These are phyloP conservation scores for Andricus grossulariae DNA, from an alignment of 1,140 invertebrate species.

Conservation along the genomic window DNA sequence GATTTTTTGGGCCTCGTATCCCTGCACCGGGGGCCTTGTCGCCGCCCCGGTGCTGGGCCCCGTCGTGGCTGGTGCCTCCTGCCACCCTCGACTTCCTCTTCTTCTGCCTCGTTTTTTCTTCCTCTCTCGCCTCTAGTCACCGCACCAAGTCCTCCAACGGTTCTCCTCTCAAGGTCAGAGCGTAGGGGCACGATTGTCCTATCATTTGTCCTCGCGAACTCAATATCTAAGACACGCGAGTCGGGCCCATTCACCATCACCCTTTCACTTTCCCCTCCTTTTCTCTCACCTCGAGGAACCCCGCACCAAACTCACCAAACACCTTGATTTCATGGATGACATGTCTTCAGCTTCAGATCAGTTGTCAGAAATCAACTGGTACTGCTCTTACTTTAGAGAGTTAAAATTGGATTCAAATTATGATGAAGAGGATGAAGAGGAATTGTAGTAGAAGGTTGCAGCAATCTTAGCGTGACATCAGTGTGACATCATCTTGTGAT, in stretches of 20 bases:
- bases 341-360: neutral
- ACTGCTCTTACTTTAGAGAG: too few species aligned
- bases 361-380: neutral
- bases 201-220: conserved; percentile 61
- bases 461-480: too few species aligned
- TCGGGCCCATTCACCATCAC: conserved; percentile 69
- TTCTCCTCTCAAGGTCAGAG: conserved; percentile 51
- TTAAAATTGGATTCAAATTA: too few species aligned
- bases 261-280: conserved; percentile 40
- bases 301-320: conserved; percentile 47
- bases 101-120: conserved; percentile 49
- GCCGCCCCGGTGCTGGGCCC: conserved; percentile 72
- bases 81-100: conserved; percentile 48
- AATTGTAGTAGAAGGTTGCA: too few species aligned
- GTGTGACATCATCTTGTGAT: too few species aligned
- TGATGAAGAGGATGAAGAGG: too few species aligned
- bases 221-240: conserved; percentile 49
- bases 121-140: conserved; percentile 65
- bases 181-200: conserved; percentile 54
- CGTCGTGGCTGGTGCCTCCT: conserved; percentile 66
- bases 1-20: conserved; percentile 61
- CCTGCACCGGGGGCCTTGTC: conserved; percentile 73
- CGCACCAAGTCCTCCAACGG: conserved; percentile 52
- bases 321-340: neutral
- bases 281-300: conserved; percentile 36